Percentiles rank a stretch among this genome's conserved stretches.
phyloP scores from a whole-genome alignment of 2,888 invertebrate genomes.

The Epistrophella euchroma region DNA sequence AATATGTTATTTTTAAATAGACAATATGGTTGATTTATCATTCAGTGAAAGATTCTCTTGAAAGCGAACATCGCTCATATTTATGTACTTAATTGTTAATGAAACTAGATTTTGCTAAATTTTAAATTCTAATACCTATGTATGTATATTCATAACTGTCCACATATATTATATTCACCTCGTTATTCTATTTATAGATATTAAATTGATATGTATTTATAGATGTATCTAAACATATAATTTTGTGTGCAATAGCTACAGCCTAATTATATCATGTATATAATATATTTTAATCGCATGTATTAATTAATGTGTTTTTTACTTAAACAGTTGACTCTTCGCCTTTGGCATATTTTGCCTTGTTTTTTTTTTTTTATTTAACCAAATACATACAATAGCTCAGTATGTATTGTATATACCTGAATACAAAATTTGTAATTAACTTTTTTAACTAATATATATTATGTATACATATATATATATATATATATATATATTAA shows the following conservation, averaged over 20 bases:
- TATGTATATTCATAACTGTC: neutral
- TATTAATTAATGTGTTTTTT: neutral
- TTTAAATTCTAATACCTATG: neutral
- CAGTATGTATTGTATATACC: neutral
- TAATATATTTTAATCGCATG: neutral
- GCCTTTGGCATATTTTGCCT: neutral
- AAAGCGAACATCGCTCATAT: conserved; percentile 6
- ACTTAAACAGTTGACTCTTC: neutral
- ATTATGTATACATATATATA: neutral
- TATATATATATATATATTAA: neutral
- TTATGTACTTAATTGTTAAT: neutral
- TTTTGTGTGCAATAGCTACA: conserved; percentile 3
- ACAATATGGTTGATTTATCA: neutral
- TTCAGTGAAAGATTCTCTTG: neutral
- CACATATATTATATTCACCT: neutral
- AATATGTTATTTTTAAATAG: neutral
- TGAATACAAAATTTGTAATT: neutral
- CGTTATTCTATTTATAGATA: neutral
- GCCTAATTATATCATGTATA: neutral
- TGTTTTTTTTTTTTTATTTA: neutral
- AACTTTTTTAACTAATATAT: neutral
- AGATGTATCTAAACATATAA: neutral
- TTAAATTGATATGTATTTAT: neutral
- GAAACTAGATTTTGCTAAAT: conserved; percentile 1
- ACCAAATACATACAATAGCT: neutral